Conservation (phyloP, 2,113 vertebrate species). For the Amphiprion percula region DNA sequence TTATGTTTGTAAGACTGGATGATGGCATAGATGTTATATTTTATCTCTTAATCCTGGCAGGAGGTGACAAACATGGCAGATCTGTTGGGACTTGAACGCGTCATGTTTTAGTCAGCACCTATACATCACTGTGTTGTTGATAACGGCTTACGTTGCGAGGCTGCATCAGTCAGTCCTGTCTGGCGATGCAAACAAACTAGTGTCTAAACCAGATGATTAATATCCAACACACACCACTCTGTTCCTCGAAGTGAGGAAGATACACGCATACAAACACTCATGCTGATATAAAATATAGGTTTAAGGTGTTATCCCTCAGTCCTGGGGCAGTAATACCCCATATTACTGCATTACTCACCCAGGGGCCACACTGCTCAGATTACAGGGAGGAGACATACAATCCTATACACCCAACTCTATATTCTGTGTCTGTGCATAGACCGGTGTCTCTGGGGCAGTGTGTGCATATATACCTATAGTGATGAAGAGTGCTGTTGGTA, state of each 20-base stretch:
- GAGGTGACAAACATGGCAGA: not conserved
- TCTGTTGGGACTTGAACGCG: not conserved
- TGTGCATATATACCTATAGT: not conserved
- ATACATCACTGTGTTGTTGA: not conserved
- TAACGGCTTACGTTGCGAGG: not conserved
- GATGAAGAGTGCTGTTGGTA: constrained; percentile 14
- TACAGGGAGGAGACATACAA: constrained; percentile 72
- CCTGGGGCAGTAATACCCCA: constrained; percentile 80
- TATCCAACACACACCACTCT: constrained; percentile 24
- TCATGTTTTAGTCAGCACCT: not conserved
- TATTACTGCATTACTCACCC: constrained; percentile 85
- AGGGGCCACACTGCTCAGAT: constrained; percentile 72
- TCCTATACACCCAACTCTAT: constrained; percentile 58
- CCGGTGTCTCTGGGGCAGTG: constrained; percentile 5
- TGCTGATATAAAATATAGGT: constrained; percentile 82
- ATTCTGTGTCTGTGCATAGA: not conserved
- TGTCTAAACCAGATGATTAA: constrained; percentile 26
- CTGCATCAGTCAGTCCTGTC: not conserved
- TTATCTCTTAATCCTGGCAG: not conserved
- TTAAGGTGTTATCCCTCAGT: constrained; percentile 72
- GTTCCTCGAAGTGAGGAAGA: constrained; percentile 40
- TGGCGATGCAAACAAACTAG: not conserved
- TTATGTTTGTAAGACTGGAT: not conserved
- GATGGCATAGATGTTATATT: not conserved
- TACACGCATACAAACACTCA: constrained; percentile 46